These are phyloP conservation scores for Cercocebus atys DNA, from an alignment of 2,113 vertebrate genomes.

Conservation along the genomic window DNA sequence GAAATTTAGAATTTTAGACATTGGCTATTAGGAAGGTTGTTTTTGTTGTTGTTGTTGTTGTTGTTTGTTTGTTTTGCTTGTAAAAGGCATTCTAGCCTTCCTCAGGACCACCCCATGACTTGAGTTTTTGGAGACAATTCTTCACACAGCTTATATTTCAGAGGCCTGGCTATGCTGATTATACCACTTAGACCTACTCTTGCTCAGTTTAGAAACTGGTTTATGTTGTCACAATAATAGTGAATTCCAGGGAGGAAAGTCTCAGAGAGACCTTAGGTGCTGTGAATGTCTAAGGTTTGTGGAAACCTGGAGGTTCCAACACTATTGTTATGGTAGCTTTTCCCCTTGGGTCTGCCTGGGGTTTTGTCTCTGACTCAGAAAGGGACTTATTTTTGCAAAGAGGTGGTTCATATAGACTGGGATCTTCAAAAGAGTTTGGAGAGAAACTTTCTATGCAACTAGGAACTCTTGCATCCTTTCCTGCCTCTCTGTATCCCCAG, in stretches of 20 bases:
- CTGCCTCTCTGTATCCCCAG: background rate
- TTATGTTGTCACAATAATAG: constrained; percentile 36
- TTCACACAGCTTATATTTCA: background rate
- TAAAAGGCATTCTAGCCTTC: background rate
- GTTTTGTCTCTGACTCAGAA: constrained; percentile 36
- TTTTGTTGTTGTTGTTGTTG: background rate
- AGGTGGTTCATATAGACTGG: background rate
- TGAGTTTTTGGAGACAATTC: background rate
- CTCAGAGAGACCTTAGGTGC: background rate
- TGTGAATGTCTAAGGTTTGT: constrained; percentile 4
- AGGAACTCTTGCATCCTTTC: background rate
- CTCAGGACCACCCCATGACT: background rate
- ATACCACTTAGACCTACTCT: background rate
- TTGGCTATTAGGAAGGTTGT: background rate
- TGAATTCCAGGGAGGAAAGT: background rate
- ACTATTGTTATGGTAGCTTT: constrained; percentile 20
- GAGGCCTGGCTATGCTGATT: constrained; percentile 1
- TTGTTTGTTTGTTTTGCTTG: background rate
- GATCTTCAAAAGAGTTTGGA: constrained; percentile 10
- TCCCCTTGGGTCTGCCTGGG: constrained; percentile 23
- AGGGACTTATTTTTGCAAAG: constrained; percentile 36
- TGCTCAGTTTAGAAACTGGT: constrained; percentile 34
- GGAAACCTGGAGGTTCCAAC: background rate
- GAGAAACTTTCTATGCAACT: background rate
- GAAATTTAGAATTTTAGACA: constrained; percentile 21